These are phyloP conservation scores for Branchipolynoe longqiensis DNA, from an alignment of 2,888 invertebrate species.

Conservation along the genomic window DNA sequence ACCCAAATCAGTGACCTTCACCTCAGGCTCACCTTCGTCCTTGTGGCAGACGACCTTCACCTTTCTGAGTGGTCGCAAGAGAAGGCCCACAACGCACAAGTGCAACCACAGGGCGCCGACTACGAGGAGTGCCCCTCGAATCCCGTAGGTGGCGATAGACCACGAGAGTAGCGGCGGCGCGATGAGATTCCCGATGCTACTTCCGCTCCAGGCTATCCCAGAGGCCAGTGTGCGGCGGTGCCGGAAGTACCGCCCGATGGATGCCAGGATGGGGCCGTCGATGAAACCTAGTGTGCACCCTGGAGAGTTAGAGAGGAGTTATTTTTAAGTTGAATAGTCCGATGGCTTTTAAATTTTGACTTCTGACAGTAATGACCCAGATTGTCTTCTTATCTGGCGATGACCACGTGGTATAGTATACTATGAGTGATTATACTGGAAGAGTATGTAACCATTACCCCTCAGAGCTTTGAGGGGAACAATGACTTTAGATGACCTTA, in stretches of 20 bases:
- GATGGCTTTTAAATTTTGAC: too few species aligned
- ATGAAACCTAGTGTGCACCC: conserved; percentile 36
- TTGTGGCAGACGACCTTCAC: background rate
- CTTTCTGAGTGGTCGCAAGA: conserved; percentile 34
- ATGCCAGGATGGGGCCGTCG: conserved; percentile 52
- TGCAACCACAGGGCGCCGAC: conserved; percentile 45
- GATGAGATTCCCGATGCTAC: conserved; percentile 39
- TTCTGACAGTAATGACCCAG: too few species aligned
- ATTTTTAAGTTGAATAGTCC: too few species aligned
- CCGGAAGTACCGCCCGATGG: conserved; percentile 38
- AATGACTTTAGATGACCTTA: too few species aligned
- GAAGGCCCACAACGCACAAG: conserved; percentile 30
- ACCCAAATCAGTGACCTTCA: background rate
- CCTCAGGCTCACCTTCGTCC: background rate
- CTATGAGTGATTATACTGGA: too few species aligned
- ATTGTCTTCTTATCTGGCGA: too few species aligned
- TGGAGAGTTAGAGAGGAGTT: background rate
- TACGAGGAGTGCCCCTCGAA: conserved; percentile 26
- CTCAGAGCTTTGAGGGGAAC: too few species aligned
- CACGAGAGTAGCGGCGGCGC: conserved; percentile 26
- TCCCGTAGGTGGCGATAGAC: conserved; percentile 17
- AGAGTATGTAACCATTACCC: too few species aligned
- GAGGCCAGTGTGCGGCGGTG: conserved; percentile 16
- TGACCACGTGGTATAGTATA: too few species aligned
- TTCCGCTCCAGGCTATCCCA: conserved; percentile 29